These are phyloP conservation scores for Torymus aiolomorphi DNA, from an alignment of 2,888 invertebrate species.

Conservation along the genomic window DNA sequence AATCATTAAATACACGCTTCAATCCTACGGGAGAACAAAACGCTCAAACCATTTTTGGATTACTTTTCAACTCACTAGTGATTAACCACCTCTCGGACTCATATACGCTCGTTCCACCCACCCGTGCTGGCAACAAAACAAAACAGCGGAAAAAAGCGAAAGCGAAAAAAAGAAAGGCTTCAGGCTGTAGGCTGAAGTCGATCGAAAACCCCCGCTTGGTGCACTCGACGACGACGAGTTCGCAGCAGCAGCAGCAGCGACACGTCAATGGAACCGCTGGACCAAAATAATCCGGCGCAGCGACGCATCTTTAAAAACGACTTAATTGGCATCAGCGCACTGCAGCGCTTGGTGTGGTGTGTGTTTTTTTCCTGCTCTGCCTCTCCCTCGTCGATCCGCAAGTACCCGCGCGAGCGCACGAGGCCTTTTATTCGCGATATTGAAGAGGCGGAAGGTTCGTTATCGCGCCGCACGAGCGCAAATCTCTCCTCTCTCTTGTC, in stretches of 20 bases:
- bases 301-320: conserved; percentile 53
- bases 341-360: background rate
- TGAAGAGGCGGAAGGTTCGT: conserved; percentile 54
- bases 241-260: background rate
- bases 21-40: too few relatives aligned
- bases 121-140: too few relatives aligned
- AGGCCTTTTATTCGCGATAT: conserved; percentile 45
- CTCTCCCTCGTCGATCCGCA: conserved; percentile 10
- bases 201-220: too few relatives aligned
- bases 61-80: too few relatives aligned
- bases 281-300: conserved; percentile 54
- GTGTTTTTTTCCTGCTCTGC: conserved; percentile 7
- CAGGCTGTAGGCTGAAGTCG: too few relatives aligned
- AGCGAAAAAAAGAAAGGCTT: background rate
- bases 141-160: background rate
- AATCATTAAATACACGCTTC: too few relatives aligned
- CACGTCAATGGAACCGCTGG: conserved; percentile 47
- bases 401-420: conserved; percentile 10
- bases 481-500: conserved; percentile 27
- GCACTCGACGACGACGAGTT: conserved; percentile 23
- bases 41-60: too few relatives aligned
- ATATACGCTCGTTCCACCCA: too few relatives aligned
- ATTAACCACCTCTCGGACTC: too few relatives aligned
- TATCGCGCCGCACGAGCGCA: conserved; percentile 43
- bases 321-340: conserved; percentile 53